phyloP scores from a whole-genome alignment of 2,113 vertebrate genomes.

The Sturnira hondurensis region DNA sequence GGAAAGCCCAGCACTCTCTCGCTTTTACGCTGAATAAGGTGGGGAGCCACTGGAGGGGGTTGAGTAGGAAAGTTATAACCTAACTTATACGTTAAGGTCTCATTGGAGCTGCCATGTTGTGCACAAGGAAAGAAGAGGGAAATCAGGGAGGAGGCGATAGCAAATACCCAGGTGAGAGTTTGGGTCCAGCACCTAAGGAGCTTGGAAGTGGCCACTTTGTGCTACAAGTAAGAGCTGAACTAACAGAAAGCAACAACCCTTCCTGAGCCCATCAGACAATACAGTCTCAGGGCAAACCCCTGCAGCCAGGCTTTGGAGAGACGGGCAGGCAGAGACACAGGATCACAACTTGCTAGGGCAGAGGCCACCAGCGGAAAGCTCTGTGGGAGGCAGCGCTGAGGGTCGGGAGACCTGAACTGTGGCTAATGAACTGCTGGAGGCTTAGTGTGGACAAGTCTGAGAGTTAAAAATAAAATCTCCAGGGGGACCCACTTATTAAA shows the following conservation, averaged over 20 bases:
- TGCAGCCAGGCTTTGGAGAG: neutral
- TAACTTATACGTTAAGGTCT: neutral
- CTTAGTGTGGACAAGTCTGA: neutral
- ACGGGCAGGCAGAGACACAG: neutral
- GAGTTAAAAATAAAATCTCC: neutral
- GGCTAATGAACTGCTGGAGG: neutral
- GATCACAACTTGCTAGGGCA: neutral
- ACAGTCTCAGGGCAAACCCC: neutral
- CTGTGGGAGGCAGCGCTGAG: fast-evolving
- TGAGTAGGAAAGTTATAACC: neutral
- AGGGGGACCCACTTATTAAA: neutral
- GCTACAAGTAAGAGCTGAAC: neutral
- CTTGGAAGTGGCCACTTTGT: neutral
- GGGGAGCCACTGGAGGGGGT: neutral
- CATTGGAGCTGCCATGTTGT: neutral
- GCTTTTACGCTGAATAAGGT: neutral
- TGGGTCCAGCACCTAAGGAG: neutral
- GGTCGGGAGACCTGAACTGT: neutral
- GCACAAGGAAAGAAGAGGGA: neutral
- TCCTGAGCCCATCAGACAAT: neutral
- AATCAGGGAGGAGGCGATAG: neutral
- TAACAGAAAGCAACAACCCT: neutral
- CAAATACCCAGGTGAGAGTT: neutral
- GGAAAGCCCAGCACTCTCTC: neutral
- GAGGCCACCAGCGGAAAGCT: neutral